These are phyloP conservation scores for Dasypolia templi DNA, from an alignment of 2,888 invertebrate species.

Conservation along the genomic window DNA sequence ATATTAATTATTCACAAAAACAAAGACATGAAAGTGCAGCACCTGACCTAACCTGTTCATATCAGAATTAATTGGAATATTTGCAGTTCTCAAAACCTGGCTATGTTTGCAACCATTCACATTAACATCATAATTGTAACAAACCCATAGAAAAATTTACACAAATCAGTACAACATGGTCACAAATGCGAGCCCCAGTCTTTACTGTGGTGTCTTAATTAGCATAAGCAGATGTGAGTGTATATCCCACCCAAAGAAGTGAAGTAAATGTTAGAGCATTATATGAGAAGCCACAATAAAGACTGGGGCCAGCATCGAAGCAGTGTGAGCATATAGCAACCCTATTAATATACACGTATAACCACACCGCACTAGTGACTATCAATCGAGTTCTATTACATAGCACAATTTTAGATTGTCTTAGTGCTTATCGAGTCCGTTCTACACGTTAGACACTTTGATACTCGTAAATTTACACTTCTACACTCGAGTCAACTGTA, in stretches of 20 bases:
- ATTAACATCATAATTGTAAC: constrained; percentile 82
- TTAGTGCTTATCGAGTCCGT: constrained; percentile 78
- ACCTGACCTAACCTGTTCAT: constrained; percentile 79
- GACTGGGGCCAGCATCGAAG: constrained; percentile 86
- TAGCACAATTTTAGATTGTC: constrained; percentile 84
- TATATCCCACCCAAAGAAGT: constrained; percentile 32
- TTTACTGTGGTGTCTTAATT: constrained; percentile 69
- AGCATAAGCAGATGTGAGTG: constrained; percentile 52
- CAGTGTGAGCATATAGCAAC: constrained; percentile 83
- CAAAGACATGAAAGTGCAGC: constrained; percentile 74
- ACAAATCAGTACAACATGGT: constrained; percentile 87
- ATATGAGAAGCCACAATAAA: constrained; percentile 70
- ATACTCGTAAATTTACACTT: constrained; percentile 88
- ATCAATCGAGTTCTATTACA: constrained; percentile 82
- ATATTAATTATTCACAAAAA: constrained; percentile 74
- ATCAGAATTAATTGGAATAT: constrained; percentile 73
- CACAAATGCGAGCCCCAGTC: constrained; percentile 85
- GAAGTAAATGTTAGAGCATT: constrained; percentile 46
- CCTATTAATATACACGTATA: constrained; percentile 80
- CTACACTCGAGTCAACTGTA: constrained; percentile 86
- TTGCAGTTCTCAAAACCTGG: constrained; percentile 69
- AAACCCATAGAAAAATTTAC: constrained; percentile 90
- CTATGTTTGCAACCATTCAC: constrained; percentile 72
- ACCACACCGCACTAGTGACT: constrained; percentile 84
- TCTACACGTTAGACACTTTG: constrained; percentile 81